phyloP scores from a whole-genome alignment of 2,113 vertebrate genomes.

The Cettia cetti region DNA sequence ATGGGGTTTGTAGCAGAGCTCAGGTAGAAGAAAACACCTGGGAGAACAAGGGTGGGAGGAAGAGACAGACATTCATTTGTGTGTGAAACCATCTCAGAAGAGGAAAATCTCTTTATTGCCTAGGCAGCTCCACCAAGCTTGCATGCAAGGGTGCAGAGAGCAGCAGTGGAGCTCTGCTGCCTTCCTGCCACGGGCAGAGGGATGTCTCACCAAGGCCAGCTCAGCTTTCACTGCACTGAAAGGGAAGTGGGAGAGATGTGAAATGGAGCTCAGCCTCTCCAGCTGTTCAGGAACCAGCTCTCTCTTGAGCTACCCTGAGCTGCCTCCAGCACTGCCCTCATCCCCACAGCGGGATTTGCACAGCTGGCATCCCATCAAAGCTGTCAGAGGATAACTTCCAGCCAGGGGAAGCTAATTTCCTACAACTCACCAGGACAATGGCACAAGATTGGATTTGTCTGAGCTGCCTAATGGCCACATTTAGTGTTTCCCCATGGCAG shows the following conservation, averaged over 20 bases:
- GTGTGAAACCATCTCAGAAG: neutral
- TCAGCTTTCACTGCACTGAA: neutral
- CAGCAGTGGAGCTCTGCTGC: neutral
- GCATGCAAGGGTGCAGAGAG: neutral
- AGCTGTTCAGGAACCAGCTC: neutral
- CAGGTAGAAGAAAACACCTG: conserved; percentile 81
- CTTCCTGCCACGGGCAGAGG: neutral
- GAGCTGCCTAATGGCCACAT: neutral
- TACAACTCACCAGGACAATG: neutral
- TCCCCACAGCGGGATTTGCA: neutral
- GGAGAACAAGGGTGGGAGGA: neutral
- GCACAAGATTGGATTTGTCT: neutral
- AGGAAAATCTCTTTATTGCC: neutral
- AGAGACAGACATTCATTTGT: neutral
- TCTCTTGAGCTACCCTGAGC: neutral
- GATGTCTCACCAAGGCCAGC: neutral
- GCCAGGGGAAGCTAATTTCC: neutral
- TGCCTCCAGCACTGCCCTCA: conserved; percentile 1
- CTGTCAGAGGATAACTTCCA: conserved; percentile 8
- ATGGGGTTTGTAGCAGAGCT: conserved; percentile 79
- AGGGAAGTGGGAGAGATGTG: neutral
- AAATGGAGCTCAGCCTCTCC: neutral
- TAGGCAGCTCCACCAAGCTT: neutral
- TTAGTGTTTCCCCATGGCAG: neutral
- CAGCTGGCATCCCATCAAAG: neutral